A percentile compares a stretch with the other conserved stretches of the same genome.
These are phyloP conservation scores for Acleris holmiana DNA, from an alignment of 2,888 invertebrate genomes.

Conservation along the genomic window DNA sequence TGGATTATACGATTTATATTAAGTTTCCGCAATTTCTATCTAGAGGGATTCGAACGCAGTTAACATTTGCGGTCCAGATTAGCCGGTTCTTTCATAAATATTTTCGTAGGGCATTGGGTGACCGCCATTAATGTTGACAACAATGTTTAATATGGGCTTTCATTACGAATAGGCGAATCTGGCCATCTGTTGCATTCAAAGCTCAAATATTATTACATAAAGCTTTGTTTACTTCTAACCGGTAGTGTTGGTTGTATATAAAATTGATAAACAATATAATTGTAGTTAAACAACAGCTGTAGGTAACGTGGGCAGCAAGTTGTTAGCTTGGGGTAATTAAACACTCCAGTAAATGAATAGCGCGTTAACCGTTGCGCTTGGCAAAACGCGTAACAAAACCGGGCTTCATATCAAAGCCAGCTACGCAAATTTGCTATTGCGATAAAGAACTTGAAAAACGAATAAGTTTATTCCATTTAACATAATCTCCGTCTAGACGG, in stretches of 20 bases:
- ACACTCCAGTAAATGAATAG: constrained; percentile 43
- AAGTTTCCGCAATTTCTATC: constrained; percentile 82
- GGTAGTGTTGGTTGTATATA: not conserved
- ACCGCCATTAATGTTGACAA: constrained; percentile 75
- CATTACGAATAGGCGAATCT: constrained; percentile 58
- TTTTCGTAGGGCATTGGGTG: constrained; percentile 66
- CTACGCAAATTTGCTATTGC: constrained; percentile 64
- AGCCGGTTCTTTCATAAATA: constrained; percentile 70
- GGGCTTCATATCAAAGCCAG: constrained; percentile 62
- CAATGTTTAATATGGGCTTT: constrained; percentile 68
- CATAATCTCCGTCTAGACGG: constrained; percentile 82
- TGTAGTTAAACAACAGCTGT: too few species aligned
- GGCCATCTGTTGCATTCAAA: constrained; percentile 68
- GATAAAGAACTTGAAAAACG: constrained; percentile 64
- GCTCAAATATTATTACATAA: constrained; percentile 8
- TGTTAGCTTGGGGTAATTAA: too few species aligned
- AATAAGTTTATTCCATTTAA: constrained; percentile 71
- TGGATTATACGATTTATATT: constrained; percentile 83
- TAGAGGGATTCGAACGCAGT: constrained; percentile 69
- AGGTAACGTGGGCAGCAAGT: too few species aligned
- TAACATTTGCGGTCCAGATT: constrained; percentile 67
- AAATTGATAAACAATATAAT: too few species aligned
- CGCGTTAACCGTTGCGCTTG: constrained; percentile 50
- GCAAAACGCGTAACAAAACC: constrained; percentile 62
- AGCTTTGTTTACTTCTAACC: not conserved